A percentile compares a stretch with the other conserved stretches of the same genome.
Evolutionary conservation across 2,113 vertebrate species (phyloP).

Genomic region (Peromyscus californicus): DNA sequence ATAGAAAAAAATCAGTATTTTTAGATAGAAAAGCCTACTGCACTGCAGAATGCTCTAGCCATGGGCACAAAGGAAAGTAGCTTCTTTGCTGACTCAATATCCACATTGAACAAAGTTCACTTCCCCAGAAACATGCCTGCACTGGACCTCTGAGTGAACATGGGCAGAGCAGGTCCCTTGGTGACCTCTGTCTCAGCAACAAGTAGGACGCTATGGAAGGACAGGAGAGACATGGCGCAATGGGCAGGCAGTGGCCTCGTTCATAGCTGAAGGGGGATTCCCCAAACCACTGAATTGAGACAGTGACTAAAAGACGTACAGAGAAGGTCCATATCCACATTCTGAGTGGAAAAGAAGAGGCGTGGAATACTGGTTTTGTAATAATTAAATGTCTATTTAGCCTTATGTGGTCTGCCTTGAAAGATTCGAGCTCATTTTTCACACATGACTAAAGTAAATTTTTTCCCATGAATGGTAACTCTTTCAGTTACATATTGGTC

Average conservation of each 20-base stretch:
- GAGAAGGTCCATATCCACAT: too few relatives aligned
- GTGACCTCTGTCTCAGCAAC: neutral
- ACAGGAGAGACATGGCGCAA: neutral
- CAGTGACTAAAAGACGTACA: neutral
- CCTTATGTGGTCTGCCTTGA: neutral
- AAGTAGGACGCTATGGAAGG: neutral
- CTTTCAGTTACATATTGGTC: neutral
- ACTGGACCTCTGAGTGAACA: neutral
- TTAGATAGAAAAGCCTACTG: neutral
- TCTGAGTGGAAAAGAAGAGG: neutral
- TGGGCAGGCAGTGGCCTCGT: accelerated
- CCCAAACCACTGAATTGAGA: too few relatives aligned
- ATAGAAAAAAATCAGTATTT: neutral
- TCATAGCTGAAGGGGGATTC: neutral
- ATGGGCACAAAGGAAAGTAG: too few relatives aligned
- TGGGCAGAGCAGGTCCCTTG: neutral
- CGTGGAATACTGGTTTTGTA: too few relatives aligned
- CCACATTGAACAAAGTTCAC: neutral
- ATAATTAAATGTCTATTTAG: neutral
- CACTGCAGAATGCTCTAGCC: neutral
- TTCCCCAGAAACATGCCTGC: neutral
- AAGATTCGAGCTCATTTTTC: neutral
- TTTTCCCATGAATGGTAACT: neutral
- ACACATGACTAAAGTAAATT: neutral
- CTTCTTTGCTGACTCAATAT: neutral